Percentiles rank a stretch among this genome's conserved stretches.
Evolutionary conservation across 2,113 vertebrate species (phyloP).

Genomic region (Ctenodactylus gundi): DNA sequence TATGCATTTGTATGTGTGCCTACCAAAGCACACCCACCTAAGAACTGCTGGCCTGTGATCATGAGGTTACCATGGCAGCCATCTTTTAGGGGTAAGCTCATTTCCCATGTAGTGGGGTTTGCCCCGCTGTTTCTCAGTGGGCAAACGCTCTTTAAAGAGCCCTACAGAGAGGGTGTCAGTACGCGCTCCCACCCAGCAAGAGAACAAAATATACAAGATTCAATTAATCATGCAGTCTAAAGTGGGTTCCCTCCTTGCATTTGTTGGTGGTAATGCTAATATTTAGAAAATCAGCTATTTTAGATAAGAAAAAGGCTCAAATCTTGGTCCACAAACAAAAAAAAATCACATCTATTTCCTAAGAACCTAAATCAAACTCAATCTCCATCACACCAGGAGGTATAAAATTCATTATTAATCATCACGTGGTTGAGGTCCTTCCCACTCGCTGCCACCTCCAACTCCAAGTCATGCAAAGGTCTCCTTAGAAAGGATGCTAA

Average conservation of each 20-base stretch:
- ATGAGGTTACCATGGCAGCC: conserved; percentile 55
- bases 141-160: neutral
- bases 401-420: neutral
- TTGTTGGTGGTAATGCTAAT: neutral
- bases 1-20: neutral
- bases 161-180: neutral
- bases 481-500: neutral
- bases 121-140: neutral
- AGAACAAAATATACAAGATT: neutral
- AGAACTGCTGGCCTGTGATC: neutral
- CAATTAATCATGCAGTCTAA: neutral
- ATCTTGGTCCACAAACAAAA: neutral
- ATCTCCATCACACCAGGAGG: neutral
- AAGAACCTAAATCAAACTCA: conserved; percentile 4
- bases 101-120: neutral
- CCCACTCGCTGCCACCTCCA: neutral
- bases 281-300: conserved; percentile 33
- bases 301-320: neutral
- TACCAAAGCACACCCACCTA: conserved; percentile 1
- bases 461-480: neutral
- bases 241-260: neutral
- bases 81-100: neutral
- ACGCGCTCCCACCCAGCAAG: neutral
- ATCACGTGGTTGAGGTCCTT: neutral
- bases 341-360: conserved; percentile 28